A percentile compares a stretch with the other conserved stretches of the same genome.
phyloP scores from a whole-genome alignment of 2,888 invertebrate species.

The Omphaloscelis lunosa region DNA sequence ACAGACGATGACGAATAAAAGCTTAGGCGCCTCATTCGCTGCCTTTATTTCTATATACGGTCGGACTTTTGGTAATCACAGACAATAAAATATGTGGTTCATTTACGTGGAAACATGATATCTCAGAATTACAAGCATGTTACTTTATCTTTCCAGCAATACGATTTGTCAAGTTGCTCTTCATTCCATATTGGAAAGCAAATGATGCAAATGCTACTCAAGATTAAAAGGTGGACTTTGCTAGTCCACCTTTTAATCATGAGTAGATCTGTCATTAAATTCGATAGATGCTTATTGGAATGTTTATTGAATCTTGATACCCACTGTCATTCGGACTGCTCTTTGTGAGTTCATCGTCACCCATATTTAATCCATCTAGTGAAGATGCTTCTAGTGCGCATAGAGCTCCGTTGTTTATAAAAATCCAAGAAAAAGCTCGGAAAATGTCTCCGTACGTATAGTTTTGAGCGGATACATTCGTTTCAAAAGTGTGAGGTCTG shows the following conservation, averaged over 20 bases:
- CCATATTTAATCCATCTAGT: background rate
- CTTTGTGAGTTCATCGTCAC: background rate
- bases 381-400: background rate
- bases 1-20: conserved; percentile 56
- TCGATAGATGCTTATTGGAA: background rate
- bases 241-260: too few relatives aligned
- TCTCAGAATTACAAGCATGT: conserved; percentile 8
- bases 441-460: conserved; percentile 7
- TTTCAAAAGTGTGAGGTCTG: conserved; percentile 60
- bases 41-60: conserved; percentile 42
- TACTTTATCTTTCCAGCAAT: conserved; percentile 2
- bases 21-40: conserved; percentile 38
- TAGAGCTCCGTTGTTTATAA: background rate
- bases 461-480: conserved; percentile 36
- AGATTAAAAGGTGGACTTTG: background rate
- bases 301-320: too few relatives aligned
- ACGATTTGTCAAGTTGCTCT: background rate
- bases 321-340: background rate
- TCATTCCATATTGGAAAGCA: background rate
- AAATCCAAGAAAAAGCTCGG: background rate
- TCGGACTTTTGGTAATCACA: conserved; percentile 38
- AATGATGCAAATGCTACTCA: background rate
- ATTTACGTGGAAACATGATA: conserved; percentile 29
- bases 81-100: conserved; percentile 19
- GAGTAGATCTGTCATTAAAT: background rate